Evolutionary conservation across 2,797 vertebrate genomes (phyloP), one percentile per base, ranked within the genome.

Genomic region (Cryptoprocta ferox): DNA sequence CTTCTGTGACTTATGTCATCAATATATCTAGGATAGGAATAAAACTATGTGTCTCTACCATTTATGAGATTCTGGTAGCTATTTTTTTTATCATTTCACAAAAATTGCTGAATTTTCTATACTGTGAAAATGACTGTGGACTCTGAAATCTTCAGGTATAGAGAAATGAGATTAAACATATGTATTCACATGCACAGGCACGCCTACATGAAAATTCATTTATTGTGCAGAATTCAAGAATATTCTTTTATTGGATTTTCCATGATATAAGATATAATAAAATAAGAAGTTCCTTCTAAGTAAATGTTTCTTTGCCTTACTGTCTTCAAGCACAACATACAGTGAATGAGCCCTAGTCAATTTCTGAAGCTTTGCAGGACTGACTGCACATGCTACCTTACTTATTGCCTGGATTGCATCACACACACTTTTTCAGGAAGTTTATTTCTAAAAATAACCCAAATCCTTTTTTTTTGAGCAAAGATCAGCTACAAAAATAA

Each of bases 1-100:
- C 35, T 79, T 90, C 89, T 80, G 56, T 95, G 94, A 78, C 75
- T 90, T 97, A 94, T 81, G 53, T 82, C 91, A 96, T 95, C 83
- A 95, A 85, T 95, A 96, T 71, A 1, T 0, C 66, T 80, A 94
- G 37, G 32, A 96, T 89, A 90, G 59, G 78, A 85, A 83, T 97
- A 95, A 89, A 86, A 73, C 39, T 94, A 91, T 98, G 18, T 42
- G 75, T 86, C 97, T 63, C 71, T 94, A 59, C 16, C 61, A 92
- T 68, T 89, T 97, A 93, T 85, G 48, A 93, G 76, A 90, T 92
- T 42, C 50, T 83, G 76, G 26, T 35, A 86, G n/a, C 14, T 96
- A 30, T 89, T 88, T 97, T 96, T 91, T 13, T n/a, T 61, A 87
- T 89, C 0, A 76, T 9, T 94, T 92, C 42, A 66, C 68, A 94